These are phyloP conservation scores for Halcyon smyrnensis DNA, from an alignment of 2,797 vertebrate species.

Conservation along the genomic window DNA sequence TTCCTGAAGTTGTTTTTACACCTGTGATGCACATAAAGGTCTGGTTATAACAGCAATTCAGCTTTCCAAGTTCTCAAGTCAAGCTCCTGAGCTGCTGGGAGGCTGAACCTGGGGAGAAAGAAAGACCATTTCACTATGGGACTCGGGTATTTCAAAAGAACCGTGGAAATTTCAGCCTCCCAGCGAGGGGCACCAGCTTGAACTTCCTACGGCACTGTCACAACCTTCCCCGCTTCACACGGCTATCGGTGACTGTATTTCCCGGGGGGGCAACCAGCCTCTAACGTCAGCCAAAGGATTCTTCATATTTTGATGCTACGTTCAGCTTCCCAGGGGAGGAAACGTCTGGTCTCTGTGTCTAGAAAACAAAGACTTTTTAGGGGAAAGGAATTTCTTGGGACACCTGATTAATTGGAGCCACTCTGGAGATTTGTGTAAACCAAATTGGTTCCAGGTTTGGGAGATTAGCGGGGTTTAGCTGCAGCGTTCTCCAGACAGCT, in stretches of 20 bases:
- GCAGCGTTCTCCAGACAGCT: neutral
- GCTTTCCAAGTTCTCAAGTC: neutral
- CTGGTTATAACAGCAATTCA: neutral
- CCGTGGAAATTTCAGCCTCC: neutral
- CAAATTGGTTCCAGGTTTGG: conserved; percentile 39
- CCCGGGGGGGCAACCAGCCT: neutral
- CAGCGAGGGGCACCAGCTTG: neutral
- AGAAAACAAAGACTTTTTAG: neutral
- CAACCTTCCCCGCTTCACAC: neutral
- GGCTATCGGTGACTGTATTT: neutral
- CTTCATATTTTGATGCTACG: neutral
- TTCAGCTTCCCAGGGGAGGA: neutral
- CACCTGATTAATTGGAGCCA: conserved; percentile 24
- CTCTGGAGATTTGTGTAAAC: neutral
- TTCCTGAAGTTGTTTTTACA: neutral
- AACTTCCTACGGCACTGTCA: neutral
- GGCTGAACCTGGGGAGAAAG: neutral
- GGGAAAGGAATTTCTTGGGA: conserved; percentile 18
- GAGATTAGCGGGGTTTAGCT: neutral
- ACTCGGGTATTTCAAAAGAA: neutral
- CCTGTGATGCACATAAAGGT: neutral
- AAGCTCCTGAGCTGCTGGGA: neutral
- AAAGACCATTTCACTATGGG: neutral
- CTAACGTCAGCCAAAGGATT: neutral
- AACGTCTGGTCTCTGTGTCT: neutral